Evolutionary conservation across 2,888 invertebrate genomes (phyloP), one percentile per base, ranked within the genome.

Genomic region (Allophyes oxyacanthae): DNA sequence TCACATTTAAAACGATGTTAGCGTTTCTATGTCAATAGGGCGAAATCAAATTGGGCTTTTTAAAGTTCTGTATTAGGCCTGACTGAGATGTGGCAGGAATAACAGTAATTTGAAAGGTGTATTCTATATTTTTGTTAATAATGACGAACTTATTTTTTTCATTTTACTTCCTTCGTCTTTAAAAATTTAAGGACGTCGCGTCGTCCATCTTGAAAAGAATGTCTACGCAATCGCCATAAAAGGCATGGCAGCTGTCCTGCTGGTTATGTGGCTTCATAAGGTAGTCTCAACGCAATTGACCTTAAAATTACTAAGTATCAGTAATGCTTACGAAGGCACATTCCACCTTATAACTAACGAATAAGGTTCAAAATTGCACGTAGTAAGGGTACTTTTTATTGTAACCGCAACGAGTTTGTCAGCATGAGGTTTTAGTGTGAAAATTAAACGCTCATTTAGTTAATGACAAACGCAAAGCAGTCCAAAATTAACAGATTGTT

Each of bases 181-280:
- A 38, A 38, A 1, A 13, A 10, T 33, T 15, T 37, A 53, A 45
- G 11, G 6, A 30, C 14, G 4, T 20, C 20, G 20, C 28, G 4
- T 20, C 20, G 20, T 28, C 4, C 4, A 6, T 8, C 30, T 33
- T 40, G 45, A 26, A 68, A 36, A 20, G 50, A 42, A 25, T 34
- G 25, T 46, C 15, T 37, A 28, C 34, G 32, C 25, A 40, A 8
- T 15, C 9, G 13, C 14, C 33, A 37, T 68, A 62, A 44, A 55
- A 48, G 43, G 20, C 34, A 6, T 41, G 10, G 11, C 63, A 34
- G 38, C 13, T 32, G 51, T 52, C 56, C 63, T n/a, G n/a, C n/a
- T n/a, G n/a, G n/a, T n/a, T n/a, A 57, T 53, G 64, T 57, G 53
- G 6, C 51, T 43, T 54, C 54, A 55, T 53, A 60, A 54, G 59